Base-by-base conservation (phyloP, 2,888 invertebrate genomes). In the Notodonta dromedarius region DNA sequence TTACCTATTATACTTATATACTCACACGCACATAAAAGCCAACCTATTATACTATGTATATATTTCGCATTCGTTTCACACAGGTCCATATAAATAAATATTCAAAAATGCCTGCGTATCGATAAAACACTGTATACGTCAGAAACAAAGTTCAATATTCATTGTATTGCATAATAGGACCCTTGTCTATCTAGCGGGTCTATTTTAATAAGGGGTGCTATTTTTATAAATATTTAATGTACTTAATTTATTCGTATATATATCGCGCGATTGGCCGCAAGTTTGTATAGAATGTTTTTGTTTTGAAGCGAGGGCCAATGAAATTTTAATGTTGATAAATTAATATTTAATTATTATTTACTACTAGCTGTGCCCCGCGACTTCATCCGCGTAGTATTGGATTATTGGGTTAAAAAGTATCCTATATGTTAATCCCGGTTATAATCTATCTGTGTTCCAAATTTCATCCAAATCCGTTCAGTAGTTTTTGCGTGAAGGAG, bases 131-230 rank as follows among this genome's bases (percentile, higher is more conserved):
- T 57, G 42, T 67, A 65, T 12, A 0, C 0, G 0, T 0, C 9
- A 7, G 12, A 1, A 4, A 66, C 72, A 77, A 35, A 59, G 75
- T 70, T 58, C 14, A 67, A 58, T 63, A 59, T 68, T 0, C 57
- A 16, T 50, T 65, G 64, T 0, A 12, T 0, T 14, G 5, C 13
- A 59, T 74, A 70, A 76, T 79, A 78, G 77, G 74, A 64, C 83
- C 84, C 85, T 88, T 75, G 66, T 83, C 87, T 88, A 89, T 80
- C 73, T 65, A 70, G 78, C 80, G 83, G 76, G 76, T 72, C 66
- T 76, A 71, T 77, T 76, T 76, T 78, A 69, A 72, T 72, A 62
- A 67, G 70, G 71, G 74, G 73, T 73, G 63, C 66, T 62, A 64
- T 70, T 64, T 67, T 68, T 42, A 42, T 42, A 72, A 74, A 74